Evolutionary conservation across 2,113 vertebrate species (phyloP).

Genomic region (Eublepharis macularius): DNA sequence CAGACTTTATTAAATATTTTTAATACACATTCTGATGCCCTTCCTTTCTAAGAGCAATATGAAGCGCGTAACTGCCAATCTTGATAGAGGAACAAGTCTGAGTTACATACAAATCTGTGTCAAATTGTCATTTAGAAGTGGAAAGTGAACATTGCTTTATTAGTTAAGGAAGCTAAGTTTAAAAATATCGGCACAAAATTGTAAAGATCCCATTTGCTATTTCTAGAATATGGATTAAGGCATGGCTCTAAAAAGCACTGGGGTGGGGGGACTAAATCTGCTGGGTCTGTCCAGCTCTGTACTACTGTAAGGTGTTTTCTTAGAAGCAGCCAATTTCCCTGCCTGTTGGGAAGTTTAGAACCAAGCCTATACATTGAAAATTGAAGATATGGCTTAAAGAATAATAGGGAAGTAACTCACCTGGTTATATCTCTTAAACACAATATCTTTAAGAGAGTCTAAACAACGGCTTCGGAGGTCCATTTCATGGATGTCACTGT

Average conservation of each 20-base stretch:
- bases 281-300: constrained; percentile 26
- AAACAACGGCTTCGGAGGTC: constrained; percentile 86
- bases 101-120: not conserved
- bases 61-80: not conserved
- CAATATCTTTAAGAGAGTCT: constrained; percentile 85
- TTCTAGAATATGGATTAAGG: constrained; percentile 1
- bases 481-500: constrained; percentile 82
- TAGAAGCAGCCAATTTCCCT: constrained; percentile 31
- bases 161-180: not conserved
- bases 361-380: constrained; percentile 50
- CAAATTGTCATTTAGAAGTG: not conserved
- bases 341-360: constrained; percentile 37
- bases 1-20: not conserved
- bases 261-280: constrained; percentile 17
- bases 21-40: not conserved
- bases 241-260: constrained; percentile 7
- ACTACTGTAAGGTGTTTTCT: constrained; percentile 41
- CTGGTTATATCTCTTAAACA: constrained; percentile 86
- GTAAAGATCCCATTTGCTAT: not conserved
- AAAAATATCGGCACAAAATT: not conserved
- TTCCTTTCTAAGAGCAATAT: not conserved
- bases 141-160: not conserved
- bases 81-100: not conserved
- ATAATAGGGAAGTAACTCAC: constrained; percentile 55
- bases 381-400: constrained; percentile 35